Evolutionary conservation across 1,140 invertebrate species (phyloP).

Genomic region (Papilio machaon): DNA sequence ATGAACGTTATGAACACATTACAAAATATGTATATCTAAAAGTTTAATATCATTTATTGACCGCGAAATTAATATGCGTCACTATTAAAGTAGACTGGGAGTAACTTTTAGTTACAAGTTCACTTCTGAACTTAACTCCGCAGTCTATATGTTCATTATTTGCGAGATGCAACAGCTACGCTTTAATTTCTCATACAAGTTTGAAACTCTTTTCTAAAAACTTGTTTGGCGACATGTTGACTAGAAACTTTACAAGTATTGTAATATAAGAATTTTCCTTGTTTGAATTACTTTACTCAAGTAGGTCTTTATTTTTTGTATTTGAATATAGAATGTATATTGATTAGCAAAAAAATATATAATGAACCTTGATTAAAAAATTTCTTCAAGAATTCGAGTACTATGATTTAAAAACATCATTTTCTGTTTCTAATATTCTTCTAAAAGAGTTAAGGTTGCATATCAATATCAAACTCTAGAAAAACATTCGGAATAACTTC

Average conservation of each 20-base stretch:
- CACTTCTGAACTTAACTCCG: slow-evolving; percentile 56
- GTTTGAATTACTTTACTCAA: not conserved
- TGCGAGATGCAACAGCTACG: slow-evolving; percentile 62
- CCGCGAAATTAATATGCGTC: slow-evolving; percentile 61
- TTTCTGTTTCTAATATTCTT: not conserved
- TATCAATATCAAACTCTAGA: not conserved
- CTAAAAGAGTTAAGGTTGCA: not conserved
- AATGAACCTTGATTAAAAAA: too few species aligned
- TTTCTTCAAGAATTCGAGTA: too few species aligned
- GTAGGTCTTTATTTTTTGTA: too few species aligned
- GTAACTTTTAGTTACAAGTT: slow-evolving; percentile 59
- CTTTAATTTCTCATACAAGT: slow-evolving; percentile 70
- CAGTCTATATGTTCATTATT: slow-evolving; percentile 73
- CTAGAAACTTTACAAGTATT: slow-evolving; percentile 2
- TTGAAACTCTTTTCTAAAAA: slow-evolving; percentile 61
- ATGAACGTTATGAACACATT: too few species aligned
- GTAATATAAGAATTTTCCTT: not conserved
- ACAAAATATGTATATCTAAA: not conserved
- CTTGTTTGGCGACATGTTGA: slow-evolving; percentile 47
- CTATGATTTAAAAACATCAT: too few species aligned
- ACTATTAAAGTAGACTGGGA: slow-evolving; percentile 60
- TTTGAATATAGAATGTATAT: too few species aligned
- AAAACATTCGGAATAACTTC: slow-evolving; percentile 42
- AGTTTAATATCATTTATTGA: slow-evolving; percentile 48
- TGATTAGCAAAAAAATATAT: too few species aligned